These are phyloP conservation scores for Ceryle rudis DNA, from an alignment of 2,797 vertebrate genomes.

Conservation along the genomic window DNA sequence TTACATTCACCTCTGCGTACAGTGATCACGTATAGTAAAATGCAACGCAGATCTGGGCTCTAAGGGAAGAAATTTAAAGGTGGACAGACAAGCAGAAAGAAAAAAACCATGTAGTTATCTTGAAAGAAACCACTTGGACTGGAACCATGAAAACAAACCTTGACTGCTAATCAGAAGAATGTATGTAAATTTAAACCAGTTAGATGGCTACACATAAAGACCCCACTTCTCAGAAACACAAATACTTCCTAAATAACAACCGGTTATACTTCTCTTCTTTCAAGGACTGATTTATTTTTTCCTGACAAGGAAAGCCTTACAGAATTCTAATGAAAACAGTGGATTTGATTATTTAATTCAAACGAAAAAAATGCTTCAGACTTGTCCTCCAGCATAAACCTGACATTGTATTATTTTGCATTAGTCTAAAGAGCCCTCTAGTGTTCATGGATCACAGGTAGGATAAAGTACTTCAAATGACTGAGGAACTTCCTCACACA, in stretches of 20 bases:
- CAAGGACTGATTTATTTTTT: background rate
- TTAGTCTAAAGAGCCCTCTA: constrained; percentile 75
- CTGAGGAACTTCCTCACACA: background rate
- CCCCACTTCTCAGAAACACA: background rate
- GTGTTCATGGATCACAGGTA: constrained; percentile 8
- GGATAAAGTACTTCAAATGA: background rate
- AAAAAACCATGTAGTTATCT: background rate
- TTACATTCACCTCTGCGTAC: background rate
- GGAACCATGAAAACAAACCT: background rate
- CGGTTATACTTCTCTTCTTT: background rate
- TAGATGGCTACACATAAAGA: background rate
- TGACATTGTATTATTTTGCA: background rate
- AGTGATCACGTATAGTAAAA: background rate
- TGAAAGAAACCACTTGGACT: background rate
- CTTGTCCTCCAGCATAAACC: background rate
- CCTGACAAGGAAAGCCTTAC: background rate
- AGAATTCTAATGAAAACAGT: background rate
- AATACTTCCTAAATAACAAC: background rate
- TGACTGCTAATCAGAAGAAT: constrained; percentile 45
- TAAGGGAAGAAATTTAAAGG: background rate
- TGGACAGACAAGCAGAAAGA: background rate
- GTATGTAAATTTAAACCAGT: background rate
- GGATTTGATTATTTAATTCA: background rate
- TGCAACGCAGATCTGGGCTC: background rate
- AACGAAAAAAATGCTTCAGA: background rate